Evolutionary conservation across 2,888 invertebrate genomes (phyloP), one percentile per base, ranked within the genome.

Genomic region (Rugalucina vietnamica): DNA sequence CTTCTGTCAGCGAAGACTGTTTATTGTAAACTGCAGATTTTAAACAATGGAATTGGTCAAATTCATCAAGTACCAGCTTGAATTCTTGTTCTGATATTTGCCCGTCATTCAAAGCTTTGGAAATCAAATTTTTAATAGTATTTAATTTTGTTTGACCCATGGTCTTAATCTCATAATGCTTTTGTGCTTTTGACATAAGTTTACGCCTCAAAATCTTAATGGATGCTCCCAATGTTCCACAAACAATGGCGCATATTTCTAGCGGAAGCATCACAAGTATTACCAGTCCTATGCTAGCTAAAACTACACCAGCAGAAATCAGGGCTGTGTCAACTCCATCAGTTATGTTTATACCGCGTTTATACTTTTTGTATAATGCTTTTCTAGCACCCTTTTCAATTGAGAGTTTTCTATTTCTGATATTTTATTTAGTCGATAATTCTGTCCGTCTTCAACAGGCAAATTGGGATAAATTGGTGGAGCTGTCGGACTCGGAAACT

Each of bases 371-470:
- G 70, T 84, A 84, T 34, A 81, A 74, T 75, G 80, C 57, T 65
- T 84, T 24, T n/a, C 78, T 69, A 65, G 24, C 65, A 27, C 81
- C 72, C 50, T 72, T 54, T 57, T 79, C 76, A n/a, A 54, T 79
- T 60, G n/a, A n/a, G n/a, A n/a, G n/a, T 82, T 39, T n/a, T 82
- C 79, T 54, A 82, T 81, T 37, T 84, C 84, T 65, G 81, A 75
- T 75, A 84, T 84, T 69, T 84, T 84, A 37, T 81, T 74, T 78
- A 81, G 65, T 75, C 84, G 73, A 83, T 83, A 83, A 83, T 83
- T 83, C 49, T 76, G 79, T 39, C 79, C 83, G 72, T 83, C 76
- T 69, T 84, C 80, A 32, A 50, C 43, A 43, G 73, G 73, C 43
- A 73, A 77, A 12, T 77, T 80, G 3, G 77, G 84, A 81, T 85